These are phyloP conservation scores for Falco columbarius DNA, from an alignment of 2,797 vertebrate genomes.

Conservation along the genomic window DNA sequence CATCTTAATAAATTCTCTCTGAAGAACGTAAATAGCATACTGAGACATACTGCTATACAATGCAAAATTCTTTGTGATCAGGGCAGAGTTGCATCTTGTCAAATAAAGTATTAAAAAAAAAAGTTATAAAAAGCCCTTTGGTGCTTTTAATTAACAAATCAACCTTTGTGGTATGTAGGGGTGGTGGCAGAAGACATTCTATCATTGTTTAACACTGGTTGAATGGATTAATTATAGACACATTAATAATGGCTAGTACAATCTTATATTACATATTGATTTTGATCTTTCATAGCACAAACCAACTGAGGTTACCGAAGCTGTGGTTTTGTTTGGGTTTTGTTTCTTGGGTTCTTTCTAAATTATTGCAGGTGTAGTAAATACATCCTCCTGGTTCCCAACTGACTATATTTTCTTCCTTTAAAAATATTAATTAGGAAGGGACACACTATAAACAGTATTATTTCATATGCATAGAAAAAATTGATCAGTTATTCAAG, in stretches of 20 bases:
- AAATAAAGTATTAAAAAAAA: neutral
- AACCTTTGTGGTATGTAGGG: neutral
- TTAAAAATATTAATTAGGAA: neutral
- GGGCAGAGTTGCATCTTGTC: neutral
- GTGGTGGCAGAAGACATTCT: neutral
- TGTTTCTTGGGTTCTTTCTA: neutral
- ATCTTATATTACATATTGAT: conserved; percentile 11
- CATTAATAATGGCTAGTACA: conserved; percentile 37
- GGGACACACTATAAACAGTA: neutral
- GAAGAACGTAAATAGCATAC: neutral
- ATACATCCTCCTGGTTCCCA: neutral
- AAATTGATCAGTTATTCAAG: neutral
- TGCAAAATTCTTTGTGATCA: neutral
- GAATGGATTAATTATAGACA: conserved; percentile 41
- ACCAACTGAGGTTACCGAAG: neutral
- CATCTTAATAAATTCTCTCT: conserved; percentile 18
- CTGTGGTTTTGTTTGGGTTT: neutral
- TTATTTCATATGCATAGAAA: neutral
- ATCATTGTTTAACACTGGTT: neutral
- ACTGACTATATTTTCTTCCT: neutral
- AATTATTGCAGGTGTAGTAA: neutral
- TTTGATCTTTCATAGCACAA: neutral
- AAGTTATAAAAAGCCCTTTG: neutral
- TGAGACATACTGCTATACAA: neutral
- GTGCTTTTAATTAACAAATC: neutral